These are phyloP conservation scores for Oncorhynchus keta DNA, from an alignment of 2,113 vertebrate species.

Conservation along the genomic window DNA sequence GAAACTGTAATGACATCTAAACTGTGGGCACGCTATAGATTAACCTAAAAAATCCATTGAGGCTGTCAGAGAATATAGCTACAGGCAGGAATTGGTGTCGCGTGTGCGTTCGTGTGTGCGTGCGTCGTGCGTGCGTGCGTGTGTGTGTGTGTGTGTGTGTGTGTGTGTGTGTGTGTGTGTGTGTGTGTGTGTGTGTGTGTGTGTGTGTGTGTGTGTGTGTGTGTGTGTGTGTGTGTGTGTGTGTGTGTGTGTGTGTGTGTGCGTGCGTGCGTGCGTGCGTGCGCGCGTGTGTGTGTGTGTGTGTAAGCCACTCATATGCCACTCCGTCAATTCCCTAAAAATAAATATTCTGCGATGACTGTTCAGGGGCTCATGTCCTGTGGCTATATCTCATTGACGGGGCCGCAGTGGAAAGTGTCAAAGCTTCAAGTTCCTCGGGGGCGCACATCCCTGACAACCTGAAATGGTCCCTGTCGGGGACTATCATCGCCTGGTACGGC, in stretches of 20 bases:
- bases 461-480: too few relatives aligned
- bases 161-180: too few relatives aligned
- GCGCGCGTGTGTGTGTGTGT: too few relatives aligned
- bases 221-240: neutral
- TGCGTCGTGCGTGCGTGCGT: too few relatives aligned
- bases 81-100: neutral
- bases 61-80: neutral
- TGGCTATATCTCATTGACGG: neutral
- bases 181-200: neutral
- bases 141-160: neutral
- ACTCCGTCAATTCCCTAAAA: neutral
- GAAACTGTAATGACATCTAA: constrained; percentile 15
- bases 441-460: too few relatives aligned
- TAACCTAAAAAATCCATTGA: constrained; percentile 1
- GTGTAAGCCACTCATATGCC: neutral
- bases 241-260: neutral
- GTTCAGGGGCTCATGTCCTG: neutral
- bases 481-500: too few relatives aligned
- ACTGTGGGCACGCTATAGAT: constrained; percentile 1
- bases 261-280: too few relatives aligned
- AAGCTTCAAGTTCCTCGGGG: too few relatives aligned
- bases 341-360: neutral
- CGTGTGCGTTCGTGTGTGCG: neutral
- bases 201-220: too few relatives aligned
- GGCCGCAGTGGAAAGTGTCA: too few relatives aligned